phyloP scores from a whole-genome alignment of 2,888 invertebrate genomes.

The Drosophila anomelani region DNA sequence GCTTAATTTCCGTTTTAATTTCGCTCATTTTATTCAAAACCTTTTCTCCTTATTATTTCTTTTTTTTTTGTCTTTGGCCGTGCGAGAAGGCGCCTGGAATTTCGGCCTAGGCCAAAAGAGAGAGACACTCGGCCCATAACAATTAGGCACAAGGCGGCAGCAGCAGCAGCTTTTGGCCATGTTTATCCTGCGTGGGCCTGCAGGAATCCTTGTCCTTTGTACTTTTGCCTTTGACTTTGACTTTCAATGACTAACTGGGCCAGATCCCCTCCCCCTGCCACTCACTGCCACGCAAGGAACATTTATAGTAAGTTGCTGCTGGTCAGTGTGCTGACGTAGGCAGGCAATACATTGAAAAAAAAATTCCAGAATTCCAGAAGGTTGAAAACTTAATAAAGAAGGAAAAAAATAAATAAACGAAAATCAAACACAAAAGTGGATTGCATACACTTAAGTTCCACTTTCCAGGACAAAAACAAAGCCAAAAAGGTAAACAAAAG shows the following conservation, averaged over 20 bases:
- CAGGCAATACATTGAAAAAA: constrained; percentile 17
- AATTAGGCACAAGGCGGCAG: constrained; percentile 56
- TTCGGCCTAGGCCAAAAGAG: constrained; percentile 8
- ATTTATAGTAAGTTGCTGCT: constrained; percentile 38
- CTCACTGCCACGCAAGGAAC: not conserved
- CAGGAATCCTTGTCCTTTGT: constrained; percentile 35
- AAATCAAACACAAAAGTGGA: too few species aligned
- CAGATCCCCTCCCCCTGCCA: not conserved
- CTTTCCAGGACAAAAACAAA: too few species aligned
- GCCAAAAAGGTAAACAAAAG: too few species aligned
- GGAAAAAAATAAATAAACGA: too few species aligned
- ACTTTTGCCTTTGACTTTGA: constrained; percentile 57
- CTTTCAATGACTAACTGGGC: constrained; percentile 28
- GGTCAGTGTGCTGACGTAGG: constrained; percentile 66
- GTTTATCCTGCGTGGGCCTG: constrained; percentile 37
- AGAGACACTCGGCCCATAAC: constrained; percentile 70
- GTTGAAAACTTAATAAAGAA: too few species aligned
- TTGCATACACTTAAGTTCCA: too few species aligned
- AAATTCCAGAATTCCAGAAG: not conserved
- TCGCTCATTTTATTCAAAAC: constrained; percentile 73
- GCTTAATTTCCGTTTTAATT: constrained; percentile 80
- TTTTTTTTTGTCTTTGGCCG: constrained; percentile 3
- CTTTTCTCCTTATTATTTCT: constrained; percentile 34
- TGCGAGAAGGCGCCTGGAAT: constrained; percentile 37
- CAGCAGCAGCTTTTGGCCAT: constrained; percentile 6